These are phyloP conservation scores for Scaptomyza graminum DNA, from an alignment of 1,140 invertebrate species.

Conservation along the genomic window DNA sequence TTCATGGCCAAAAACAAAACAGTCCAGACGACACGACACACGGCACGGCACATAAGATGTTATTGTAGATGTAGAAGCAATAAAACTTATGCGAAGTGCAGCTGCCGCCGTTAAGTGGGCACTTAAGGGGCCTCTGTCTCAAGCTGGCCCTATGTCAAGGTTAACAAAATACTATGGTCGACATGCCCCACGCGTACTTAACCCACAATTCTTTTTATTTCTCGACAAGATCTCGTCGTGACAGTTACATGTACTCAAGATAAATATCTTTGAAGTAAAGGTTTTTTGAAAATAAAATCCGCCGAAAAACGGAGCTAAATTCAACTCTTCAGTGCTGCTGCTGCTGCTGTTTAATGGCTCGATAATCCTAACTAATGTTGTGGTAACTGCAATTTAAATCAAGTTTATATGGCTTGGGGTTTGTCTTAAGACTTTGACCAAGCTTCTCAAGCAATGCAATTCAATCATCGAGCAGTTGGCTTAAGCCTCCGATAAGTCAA, in stretches of 20 bases:
- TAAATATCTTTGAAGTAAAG: constrained; percentile 49
- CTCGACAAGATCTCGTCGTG: constrained; percentile 27
- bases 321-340: constrained; percentile 13
- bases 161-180: constrained; percentile 32
- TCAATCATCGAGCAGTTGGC: too few relatives aligned
- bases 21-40: constrained; percentile 18
- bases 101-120: constrained; percentile 70
- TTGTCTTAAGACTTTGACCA: constrained; percentile 1
- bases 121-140: constrained; percentile 51
- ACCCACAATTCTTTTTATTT: constrained; percentile 68
- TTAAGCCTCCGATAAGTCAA: too few relatives aligned
- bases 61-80: constrained; percentile 15
- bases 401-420: background rate
- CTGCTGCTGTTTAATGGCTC: constrained; percentile 6
- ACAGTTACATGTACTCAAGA: constrained; percentile 78
- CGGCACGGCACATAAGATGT: constrained; percentile 1
- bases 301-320: constrained; percentile 24
- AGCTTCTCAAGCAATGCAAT: background rate
- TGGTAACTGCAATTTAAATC: constrained; percentile 33
- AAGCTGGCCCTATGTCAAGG: constrained; percentile 77
- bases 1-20: constrained; percentile 38
- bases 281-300: constrained; percentile 62
- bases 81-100: constrained; percentile 42
- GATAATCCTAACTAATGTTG: constrained; percentile 57
- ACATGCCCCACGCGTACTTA: constrained; percentile 77